Evolutionary conservation across 1,140 invertebrate genomes (phyloP), one percentile per base, ranked within the genome.

Genomic region (Heliconius melpomene): DNA sequence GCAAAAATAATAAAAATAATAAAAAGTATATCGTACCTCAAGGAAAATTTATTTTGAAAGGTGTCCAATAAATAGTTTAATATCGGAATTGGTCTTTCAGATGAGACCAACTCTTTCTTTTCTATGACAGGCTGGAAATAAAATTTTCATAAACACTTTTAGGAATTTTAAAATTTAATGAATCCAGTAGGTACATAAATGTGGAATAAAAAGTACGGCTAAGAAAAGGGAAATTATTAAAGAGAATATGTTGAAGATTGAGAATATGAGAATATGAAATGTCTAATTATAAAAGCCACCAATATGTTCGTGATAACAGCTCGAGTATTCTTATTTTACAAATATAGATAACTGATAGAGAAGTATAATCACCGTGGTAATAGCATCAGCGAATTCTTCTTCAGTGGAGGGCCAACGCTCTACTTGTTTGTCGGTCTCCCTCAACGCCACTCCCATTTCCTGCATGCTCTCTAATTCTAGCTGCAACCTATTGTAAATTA

Each of bases 351-450:
- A 60, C 40, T 60, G 9, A 60, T 23, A 60, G 1, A 60, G n/a
- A n/a, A n/a, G 11, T 26, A 11, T 66, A 29, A 66, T 66, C 23
- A 92, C 92, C 79, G 92, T 93, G 38, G 90, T 92, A 16, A 93
- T 85, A 1, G 92, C 92, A 72, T 93, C 92, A 8, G 88, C 83
- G 57, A 92, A 93, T 60, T 93, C 92, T 6, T 93, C 92, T 7
- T 93, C 92, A 5, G 88, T 88, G 23, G 92, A 92, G 0, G 87
- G 85, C 82, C 88, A 89, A 9, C 88, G 88, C 32, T 88, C 80
- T 8, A 72, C 52, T 3, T 88, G 78, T 1, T 76, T 83, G 7
- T 70, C 74, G 72, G 86, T 82, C n/a, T 90, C 89, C 73, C 75
- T 87, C 26, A 87, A n/a, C 7, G 85, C 81, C 40, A 84, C 84